Percentiles rank a stretch among this genome's conserved stretches.
Conservation (phyloP, 1,140 invertebrate species). For the Helicoverpa zea region DNA sequence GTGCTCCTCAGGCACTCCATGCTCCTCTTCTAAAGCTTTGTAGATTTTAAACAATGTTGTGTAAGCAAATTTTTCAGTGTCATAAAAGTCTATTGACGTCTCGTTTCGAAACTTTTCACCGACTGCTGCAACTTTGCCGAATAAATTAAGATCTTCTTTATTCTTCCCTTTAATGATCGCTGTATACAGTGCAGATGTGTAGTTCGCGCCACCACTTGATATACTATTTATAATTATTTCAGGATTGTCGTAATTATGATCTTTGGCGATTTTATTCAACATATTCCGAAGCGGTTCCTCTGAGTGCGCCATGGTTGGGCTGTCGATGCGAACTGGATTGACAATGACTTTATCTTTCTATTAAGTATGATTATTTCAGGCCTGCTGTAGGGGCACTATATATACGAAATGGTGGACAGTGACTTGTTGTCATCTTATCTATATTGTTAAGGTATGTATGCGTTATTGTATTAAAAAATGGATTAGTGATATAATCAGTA, state of each 20-base stretch:
- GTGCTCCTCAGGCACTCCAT: conserved; percentile 30
- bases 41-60: conserved; percentile 42
- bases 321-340: neutral
- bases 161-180: neutral
- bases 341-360: no score
- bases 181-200: conserved; percentile 18
- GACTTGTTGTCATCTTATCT: no score
- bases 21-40: neutral
- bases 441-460: no score
- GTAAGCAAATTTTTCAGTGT: conserved; percentile 60
- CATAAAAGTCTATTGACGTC: conserved; percentile 39
- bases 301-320: neutral
- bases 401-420: no score
- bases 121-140: conserved; percentile 60
- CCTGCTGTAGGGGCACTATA: no score
- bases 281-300: neutral
- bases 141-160: conserved; percentile 35
- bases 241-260: neutral
- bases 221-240: conserved; percentile 1
- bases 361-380: no score
- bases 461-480: no score
- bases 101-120: conserved; percentile 50
- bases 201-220: conserved; percentile 34
- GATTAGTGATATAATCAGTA: no score
- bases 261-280: neutral